Evolutionary conservation across 2,888 invertebrate species (phyloP), one percentile per base, ranked within the genome.

Genomic region (Philhelius pedissequus): DNA sequence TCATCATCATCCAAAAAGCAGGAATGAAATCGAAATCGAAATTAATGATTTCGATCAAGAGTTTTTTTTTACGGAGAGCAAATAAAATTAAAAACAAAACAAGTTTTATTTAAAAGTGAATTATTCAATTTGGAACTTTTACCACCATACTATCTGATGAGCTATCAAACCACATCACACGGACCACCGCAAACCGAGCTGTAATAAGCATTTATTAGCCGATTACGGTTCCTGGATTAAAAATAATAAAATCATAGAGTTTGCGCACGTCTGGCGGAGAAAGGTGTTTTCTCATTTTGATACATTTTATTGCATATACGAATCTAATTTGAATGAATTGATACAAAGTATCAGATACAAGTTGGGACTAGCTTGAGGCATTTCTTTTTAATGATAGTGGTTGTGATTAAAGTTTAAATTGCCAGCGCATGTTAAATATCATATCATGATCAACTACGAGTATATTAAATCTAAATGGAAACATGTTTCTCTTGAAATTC

Each of bases 161-260:
- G 15, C 58, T 30, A 52, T 60, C 45, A 69, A 69, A 32, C 54
- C 69, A 22, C 58, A 79, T 73, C 5, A 25, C 5, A 66, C 58
- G 38, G 38, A 15, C 40, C 54, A 15, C 40, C 54, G 50, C 43
- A 32, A n/a, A 25, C 13, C 38, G 9, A 48, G 62, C 45, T 48
- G 62, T 64, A 74, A 62, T 76, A 71, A 70, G 64, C 38, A 50
- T 64, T 71, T 73, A 68, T 66, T 60, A 71, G 27, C 60, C 69
- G 56, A 56, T 74, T 74, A 73, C 48, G 50, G 78, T 83, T 83
- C 74, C 78, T 83, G 78, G 69, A 78, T 83, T 68, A 43, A 40
- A 27, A 11, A 25, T 25, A 50, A 50, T 3, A 13, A 13, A 83
- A 83, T 78, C 69, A 74, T 20, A 38, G 38, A 77, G 68, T 45